Conservation (phyloP, 2,797 vertebrate species). For the Squalus acanthias region DNA sequence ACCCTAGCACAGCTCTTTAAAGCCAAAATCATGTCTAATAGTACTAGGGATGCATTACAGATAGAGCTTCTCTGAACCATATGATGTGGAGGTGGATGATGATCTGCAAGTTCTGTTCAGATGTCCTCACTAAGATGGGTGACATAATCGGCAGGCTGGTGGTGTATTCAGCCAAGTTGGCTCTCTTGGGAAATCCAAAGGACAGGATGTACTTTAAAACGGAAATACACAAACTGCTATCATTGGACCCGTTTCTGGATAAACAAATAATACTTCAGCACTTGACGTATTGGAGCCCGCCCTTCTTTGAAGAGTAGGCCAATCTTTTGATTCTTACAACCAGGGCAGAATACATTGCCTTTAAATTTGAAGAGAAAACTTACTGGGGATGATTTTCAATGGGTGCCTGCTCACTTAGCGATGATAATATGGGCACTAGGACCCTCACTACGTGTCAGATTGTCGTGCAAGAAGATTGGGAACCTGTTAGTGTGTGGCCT, state of each 20-base stretch:
- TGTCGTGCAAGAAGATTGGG: neutral
- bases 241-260: slow-evolving; percentile 10
- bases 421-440: neutral
- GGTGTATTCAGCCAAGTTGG: neutral
- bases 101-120: neutral
- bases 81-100: slow-evolving; percentile 22
- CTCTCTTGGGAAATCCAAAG: neutral
- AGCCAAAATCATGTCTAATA: neutral
- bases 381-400: neutral
- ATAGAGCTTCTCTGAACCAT: neutral
- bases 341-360: neutral
- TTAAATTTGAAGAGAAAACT: neutral
- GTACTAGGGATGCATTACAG: neutral
- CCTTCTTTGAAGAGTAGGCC: neutral
- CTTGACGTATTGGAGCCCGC: neutral
- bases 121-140: slow-evolving; percentile 13
- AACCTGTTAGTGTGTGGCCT: neutral
- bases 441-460: neutral
- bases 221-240: slow-evolving; percentile 10
- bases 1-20: neutral
- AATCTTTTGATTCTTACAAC: neutral
- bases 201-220: slow-evolving; percentile 27
- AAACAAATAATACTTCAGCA: slow-evolving; percentile 13
- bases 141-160: neutral
- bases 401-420: neutral